Conservation (phyloP, 2,888 invertebrate species). For the Biston betularia region DNA sequence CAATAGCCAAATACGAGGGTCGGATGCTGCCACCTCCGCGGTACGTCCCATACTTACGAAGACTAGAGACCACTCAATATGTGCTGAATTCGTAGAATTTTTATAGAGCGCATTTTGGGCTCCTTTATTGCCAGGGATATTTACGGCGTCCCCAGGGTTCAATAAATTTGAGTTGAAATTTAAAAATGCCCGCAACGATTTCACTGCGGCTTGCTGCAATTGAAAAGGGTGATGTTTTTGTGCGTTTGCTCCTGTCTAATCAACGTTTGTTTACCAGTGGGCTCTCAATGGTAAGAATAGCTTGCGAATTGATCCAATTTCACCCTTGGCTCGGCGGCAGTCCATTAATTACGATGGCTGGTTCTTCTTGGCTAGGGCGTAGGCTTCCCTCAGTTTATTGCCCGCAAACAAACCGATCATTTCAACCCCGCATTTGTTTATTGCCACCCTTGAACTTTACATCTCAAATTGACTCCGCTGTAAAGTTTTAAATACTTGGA, state of each 20-base stretch:
- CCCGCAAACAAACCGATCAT: constrained; percentile 82
- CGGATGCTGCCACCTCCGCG: constrained; percentile 66
- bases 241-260: constrained; percentile 56
- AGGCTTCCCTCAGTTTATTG: constrained; percentile 70
- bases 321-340: constrained; percentile 71
- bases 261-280: constrained; percentile 62
- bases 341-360: constrained; percentile 82
- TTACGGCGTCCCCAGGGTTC: constrained; percentile 72
- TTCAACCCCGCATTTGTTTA: constrained; percentile 75
- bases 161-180: constrained; percentile 69
- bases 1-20: constrained; percentile 84
- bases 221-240: constrained; percentile 36
- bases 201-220: constrained; percentile 30
- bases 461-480: constrained; percentile 67
- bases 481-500: constrained; percentile 61
- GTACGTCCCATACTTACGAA: constrained; percentile 74
- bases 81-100: constrained; percentile 82
- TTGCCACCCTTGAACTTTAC: constrained; percentile 69
- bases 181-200: constrained; percentile 57
- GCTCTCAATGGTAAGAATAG: constrained; percentile 70
- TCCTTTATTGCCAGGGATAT: constrained; percentile 76
- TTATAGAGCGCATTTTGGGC: constrained; percentile 71
- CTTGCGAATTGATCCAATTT: constrained; percentile 82
- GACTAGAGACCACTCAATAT: constrained; percentile 78
- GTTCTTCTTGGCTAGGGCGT: constrained; percentile 58